These are phyloP conservation scores for Acrocephalus kingi DNA, from an alignment of 2,113 vertebrate species.

Conservation along the genomic window DNA sequence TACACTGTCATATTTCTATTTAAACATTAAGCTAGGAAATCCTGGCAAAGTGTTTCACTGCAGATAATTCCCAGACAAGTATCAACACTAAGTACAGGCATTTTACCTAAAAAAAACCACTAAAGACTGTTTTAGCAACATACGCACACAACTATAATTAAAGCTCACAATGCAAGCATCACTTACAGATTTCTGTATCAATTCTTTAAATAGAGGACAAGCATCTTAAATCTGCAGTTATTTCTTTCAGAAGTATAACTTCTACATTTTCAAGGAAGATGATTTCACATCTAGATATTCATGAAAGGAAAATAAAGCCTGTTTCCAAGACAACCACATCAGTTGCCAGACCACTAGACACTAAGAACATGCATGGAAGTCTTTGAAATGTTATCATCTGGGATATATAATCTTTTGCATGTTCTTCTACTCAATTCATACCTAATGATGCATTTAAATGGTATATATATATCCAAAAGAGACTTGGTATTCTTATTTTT, in stretches of 20 bases:
- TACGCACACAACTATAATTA: neutral
- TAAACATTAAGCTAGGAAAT: neutral
- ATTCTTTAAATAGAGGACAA: neutral
- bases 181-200: neutral
- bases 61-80: neutral
- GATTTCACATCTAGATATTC: neutral
- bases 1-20: neutral
- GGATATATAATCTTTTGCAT: too few species aligned
- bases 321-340: constrained; percentile 50
- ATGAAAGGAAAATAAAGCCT: constrained; percentile 28
- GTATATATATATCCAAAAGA: neutral
- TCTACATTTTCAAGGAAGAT: neutral
- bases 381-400: too few species aligned
- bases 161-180: neutral
- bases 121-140: neutral
- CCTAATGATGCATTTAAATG: neutral
- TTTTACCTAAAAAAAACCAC: neutral
- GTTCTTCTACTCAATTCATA: neutral
- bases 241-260: neutral
- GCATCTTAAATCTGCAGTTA: neutral
- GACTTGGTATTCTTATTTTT: neutral
- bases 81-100: neutral
- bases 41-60: neutral
- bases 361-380: neutral
- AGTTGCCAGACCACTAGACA: neutral